Evolutionary conservation across 2,888 invertebrate species (phyloP), one percentile per base, ranked within the genome.

Genomic region (Trachelus iudaicus): DNA sequence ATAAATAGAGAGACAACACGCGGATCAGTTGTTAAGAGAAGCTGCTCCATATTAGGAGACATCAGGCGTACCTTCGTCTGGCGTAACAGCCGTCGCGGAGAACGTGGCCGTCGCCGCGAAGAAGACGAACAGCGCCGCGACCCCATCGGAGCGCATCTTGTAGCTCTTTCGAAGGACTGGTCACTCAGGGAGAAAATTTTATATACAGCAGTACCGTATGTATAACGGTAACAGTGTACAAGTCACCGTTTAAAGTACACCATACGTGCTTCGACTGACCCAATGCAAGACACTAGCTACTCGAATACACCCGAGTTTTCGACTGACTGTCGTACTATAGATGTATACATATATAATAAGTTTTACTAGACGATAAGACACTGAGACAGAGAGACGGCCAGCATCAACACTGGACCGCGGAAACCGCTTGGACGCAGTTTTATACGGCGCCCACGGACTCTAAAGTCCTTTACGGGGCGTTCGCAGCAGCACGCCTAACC

Each of bases 371-470:
- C 75, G 56, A 31, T 33, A 9, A 78, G 73, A 40, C 74, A 75
- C 30, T 73, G 73, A 40, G 73, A 23, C 23, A 69, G 73, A 75
- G 11, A 82, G 80, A 34, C 34, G 31, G 71, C 71, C 71, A 30
- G 34, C 34, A 80, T 82, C 81, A 82, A 85, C 82, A 90, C 90
- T 90, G 90, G 84, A 84, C 85, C 85, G 82, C 83, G 87, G 86
- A 89, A 87, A 87, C 85, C 84, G 83, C 84, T 82, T 80, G 83
- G 82, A 79, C 83, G 84, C 84, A 88, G 87, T 90, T 91, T 91
- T 91, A 91, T 91, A 91, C 87, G 84, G 89, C 90, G 91, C 91
- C 91, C 90, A 91, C 91, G 86, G 84, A 81, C 79, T 79, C 81
- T 82, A 83, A 83, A 56, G 81, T 81, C 85, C 83, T 84, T 84